Evolutionary conservation across 2,888 invertebrate species (phyloP).

Genomic region (Leptinotarsa juncta): DNA sequence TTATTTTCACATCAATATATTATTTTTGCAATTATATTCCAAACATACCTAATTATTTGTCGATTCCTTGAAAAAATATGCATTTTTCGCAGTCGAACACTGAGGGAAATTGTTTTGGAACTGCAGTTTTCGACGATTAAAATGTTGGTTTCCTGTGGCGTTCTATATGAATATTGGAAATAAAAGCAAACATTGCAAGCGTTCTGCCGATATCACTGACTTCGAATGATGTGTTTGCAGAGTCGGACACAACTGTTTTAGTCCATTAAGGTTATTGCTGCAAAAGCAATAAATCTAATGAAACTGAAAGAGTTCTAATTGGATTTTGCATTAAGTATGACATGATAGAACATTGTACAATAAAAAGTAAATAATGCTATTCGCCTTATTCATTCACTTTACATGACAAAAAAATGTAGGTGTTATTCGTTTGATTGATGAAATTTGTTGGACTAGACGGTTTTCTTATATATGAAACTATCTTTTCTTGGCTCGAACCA

Average conservation of each 20-base stretch:
- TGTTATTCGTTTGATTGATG: too few relatives aligned
- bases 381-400: not conserved
- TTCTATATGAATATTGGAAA: conserved; percentile 53
- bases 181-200: conserved; percentile 50
- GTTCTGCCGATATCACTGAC: conserved; percentile 38
- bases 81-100: too few relatives aligned
- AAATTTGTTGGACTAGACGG: too few relatives aligned
- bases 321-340: conserved; percentile 12
- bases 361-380: not conserved
- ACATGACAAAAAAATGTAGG: too few relatives aligned
- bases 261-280: conserved; percentile 50
- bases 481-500: too few relatives aligned
- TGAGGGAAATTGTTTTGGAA: conserved; percentile 42
- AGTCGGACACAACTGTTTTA: conserved; percentile 3
- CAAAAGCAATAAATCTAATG: conserved; percentile 48
- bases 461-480: too few relatives aligned
- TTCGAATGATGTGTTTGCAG: conserved; percentile 35
- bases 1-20: too few relatives aligned
- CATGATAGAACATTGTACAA: not conserved
- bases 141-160: conserved; percentile 53
- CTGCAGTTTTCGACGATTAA: conserved; percentile 50
- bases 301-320: conserved; percentile 41
- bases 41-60: too few relatives aligned
- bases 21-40: too few relatives aligned
- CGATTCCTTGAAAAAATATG: too few relatives aligned